These are phyloP conservation scores for Ephydatia muelleri DNA, from an alignment of 37 sponge, comb jelly and placozoan genomes.

Conservation along the genomic window DNA sequence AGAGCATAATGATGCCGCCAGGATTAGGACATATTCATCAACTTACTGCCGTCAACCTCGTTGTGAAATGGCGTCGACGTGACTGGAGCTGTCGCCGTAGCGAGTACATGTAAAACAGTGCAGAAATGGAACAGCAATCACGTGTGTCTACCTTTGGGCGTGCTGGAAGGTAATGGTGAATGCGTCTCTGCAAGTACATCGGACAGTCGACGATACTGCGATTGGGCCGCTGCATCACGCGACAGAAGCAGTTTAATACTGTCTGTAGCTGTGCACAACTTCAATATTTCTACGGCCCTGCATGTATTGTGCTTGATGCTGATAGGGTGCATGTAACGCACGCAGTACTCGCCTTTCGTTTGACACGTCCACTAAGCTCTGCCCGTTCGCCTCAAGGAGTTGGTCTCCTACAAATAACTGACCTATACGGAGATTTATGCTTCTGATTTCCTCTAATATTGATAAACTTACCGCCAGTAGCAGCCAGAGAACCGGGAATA, in stretches of 20 bases:
- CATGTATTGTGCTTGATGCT: neutral
- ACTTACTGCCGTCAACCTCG: neutral
- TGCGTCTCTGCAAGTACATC: neutral
- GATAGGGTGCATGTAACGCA: neutral
- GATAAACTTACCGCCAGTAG: slow-evolving; percentile 44
- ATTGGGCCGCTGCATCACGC: slow-evolving; percentile 38
- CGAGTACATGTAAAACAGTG: neutral
- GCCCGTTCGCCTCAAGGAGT: slow-evolving; percentile 67
- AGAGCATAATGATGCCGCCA: neutral
- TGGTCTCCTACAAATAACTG: slow-evolving; percentile 68
- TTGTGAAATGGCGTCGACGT: neutral
- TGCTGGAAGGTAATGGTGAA: neutral
- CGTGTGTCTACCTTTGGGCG: neutral
- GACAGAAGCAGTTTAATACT: slow-evolving; percentile 37
- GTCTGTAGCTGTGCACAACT: slow-evolving; percentile 53
- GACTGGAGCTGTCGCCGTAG: slow-evolving; percentile 1
- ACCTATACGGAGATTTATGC: slow-evolving; percentile 26
- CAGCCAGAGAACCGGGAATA: slow-evolving; percentile 33
- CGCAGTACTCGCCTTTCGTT: slow-evolving; percentile 53
- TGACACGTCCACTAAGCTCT: slow-evolving; percentile 58
- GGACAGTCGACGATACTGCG: slow-evolving; percentile 44
- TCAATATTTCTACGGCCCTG: slow-evolving; percentile 63
- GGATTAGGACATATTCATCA: too few relatives aligned
- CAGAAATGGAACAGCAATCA: neutral
- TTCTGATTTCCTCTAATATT: neutral